Base-by-base conservation (phyloP, 2,797 vertebrate species). In the Bucorvus abyssinicus region DNA sequence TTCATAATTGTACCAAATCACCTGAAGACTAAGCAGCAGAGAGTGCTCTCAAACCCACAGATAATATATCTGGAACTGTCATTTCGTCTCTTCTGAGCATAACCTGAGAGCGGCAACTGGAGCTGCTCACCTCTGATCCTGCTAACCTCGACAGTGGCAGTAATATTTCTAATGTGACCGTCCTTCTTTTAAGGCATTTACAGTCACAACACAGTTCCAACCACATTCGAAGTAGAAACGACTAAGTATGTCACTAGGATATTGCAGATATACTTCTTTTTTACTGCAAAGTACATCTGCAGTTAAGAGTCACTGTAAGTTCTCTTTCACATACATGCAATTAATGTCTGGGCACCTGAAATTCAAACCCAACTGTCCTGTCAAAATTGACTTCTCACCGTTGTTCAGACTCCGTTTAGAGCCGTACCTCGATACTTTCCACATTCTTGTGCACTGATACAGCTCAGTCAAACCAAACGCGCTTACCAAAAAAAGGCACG, bases 401-500 rank as follows among this genome's bases (percentile, higher is more conserved):
- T 10, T 71, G 30, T n/a, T 89, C 27, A n/a, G n/a, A 42, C 6
- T 77, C 27, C 57, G 14, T 49, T 52, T 13, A 83, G 21, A 30
- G 29, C 26, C 49, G 26, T n/a, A 57, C 18, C 55, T 86, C 71
- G 76, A 21, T 52, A 55, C 12, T 49, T 91, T 23, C 20, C 42
- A 61, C 75, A 82, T 2, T 19, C 36, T 76, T 47, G 47, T 5
- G 18, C 24, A 20, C 8, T 40, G 40, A 67, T 26, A 70, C 2
- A 27, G 70, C 36, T 89, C 45, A 81, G 36, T n/a, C 49, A 86
- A 88, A 91, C 29, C 61, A 81, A 75, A 69, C 0, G 0, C 57
- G 97, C 98, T 93, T 97, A 99, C 98, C 98, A 98, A 99, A 99
- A 97, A 99, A 99, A 97, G 99, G 99, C 96, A 99, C 99, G 82